Base-by-base conservation (phyloP, 64 coral and sea anemone species). In the Porites lutea region DNA sequence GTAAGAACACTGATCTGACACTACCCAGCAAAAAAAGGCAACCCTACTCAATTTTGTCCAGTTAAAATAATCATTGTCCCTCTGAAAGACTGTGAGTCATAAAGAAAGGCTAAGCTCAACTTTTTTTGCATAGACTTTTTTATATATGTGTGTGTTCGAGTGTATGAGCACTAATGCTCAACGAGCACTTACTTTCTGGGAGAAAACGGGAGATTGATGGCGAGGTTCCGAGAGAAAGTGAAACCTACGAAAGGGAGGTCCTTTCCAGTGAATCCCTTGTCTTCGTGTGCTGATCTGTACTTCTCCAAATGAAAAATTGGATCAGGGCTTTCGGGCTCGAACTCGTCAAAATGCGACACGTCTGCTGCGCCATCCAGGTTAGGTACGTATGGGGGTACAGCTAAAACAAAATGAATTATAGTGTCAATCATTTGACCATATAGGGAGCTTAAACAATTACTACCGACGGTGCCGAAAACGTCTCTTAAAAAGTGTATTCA, bases 281-380 rank as follows among this genome's bases (percentile, higher is more conserved):
- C 59, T n/a, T 91, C 91, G 11, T 71, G 61, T 10, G 79, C 19
- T 66, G 65, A 86, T 52, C 73, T 83, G 68, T 99, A 96, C 45
- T 95, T 95, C 72, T 88, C 82, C 19, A 99, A 75, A 12, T 90
- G 82, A 11, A 65, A 52, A 0, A 74, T 74, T 46, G 70, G 82
- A 85, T 99, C 97, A 53, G 95, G 95, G 43, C 91, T 93, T 55
- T 99, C 97, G 8, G 93, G 94, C 65, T 99, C 97, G 89, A 99
- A 99, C 44, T 99, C 97, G 20, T 99, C 97, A 88, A 99, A 99
- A 83, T 99, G 93, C 21, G 97, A 99, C 51, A 94, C 96, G 72
- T 99, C 97, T 3, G 95, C 94, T 46, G 93, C 93, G 18, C 97
- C 94, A 90, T 95, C 91, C 70, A 99, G 79, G 59, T 88, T 96